Base-by-base conservation (phyloP, 2,888 invertebrate species). In the Cyaniris semiargus region DNA sequence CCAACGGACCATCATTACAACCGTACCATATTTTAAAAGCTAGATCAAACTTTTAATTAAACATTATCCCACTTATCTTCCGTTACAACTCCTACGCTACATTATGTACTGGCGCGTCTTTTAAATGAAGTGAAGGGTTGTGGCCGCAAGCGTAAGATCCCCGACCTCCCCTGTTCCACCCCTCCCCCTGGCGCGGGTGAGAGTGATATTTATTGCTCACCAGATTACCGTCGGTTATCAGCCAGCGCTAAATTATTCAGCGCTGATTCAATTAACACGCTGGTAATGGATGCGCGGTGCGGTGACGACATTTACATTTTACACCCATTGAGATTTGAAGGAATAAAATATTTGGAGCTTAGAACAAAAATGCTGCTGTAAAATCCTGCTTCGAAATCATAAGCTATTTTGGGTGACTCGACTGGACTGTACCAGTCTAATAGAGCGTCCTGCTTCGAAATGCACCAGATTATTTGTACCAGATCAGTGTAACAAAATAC, bases 181-280 rank as follows among this genome's bases (percentile, higher is more conserved):
- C 0, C 3, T 4, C 53, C 53, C 13, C 15, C 18, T 4, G 15
- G 48, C 44, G 13, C 58, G 60, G 23, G 23, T 60, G 60, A 60
- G 23, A 60, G 66, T 15, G 31, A 66, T 66, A 66, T 66, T 66
- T 66, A 66, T 66, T 66, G 15, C 66, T 27, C 66, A 31, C 66
- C 66, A 66, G 66, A 66, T 66, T 66, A 66, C 66, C 66, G 66
- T 6, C 66, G 66, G 66, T 66, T 66, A 66, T 66, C 66, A 66
- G 66, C 66, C 27, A 31, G 66, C 1, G 66, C 27, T 66, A 66
- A 66, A 66, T 66, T 66, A 66, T 66, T 66, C 66, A 66, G 66
- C 66, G 66, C 66, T 66, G 66, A 66, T 66, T 66, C 66, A 66
- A 66, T 66, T 66, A 66, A 66, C 66, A 66, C 66, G 31, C 66